Conservation (phyloP, 1,140 invertebrate species). For the Drosophila kepulauana region DNA sequence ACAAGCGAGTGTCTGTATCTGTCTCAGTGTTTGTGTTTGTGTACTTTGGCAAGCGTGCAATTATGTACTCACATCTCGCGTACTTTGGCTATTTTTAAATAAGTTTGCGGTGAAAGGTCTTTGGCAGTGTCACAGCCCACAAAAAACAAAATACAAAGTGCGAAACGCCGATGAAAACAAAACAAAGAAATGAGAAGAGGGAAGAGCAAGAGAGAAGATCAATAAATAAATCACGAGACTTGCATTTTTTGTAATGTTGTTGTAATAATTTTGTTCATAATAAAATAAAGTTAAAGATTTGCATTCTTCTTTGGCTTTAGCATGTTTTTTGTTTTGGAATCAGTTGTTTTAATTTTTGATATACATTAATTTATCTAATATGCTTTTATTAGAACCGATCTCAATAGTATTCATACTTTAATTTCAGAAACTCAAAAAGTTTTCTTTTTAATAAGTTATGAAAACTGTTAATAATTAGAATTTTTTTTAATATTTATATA, state of each 20-base stretch:
- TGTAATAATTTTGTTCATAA: background rate
- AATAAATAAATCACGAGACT: constrained; percentile 4
- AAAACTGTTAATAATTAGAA: too few relatives aligned
- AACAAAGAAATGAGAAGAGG: background rate
- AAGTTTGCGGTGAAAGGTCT: constrained; percentile 47
- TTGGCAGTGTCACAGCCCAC: constrained; percentile 41
- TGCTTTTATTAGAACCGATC: too few relatives aligned
- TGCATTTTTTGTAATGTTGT: too few relatives aligned
- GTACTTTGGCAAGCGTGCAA: constrained; percentile 50
- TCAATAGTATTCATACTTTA: too few relatives aligned
- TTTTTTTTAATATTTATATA: too few relatives aligned
- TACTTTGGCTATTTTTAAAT: constrained; percentile 44
- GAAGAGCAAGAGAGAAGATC: constrained; percentile 3
- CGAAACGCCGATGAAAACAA: constrained; percentile 14
- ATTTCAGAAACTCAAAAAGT: too few relatives aligned
- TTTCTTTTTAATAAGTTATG: too few relatives aligned
- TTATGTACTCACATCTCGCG: constrained; percentile 35
- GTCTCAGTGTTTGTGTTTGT: constrained; percentile 13
- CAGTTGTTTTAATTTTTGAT: too few relatives aligned
- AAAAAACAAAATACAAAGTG: constrained; percentile 7
- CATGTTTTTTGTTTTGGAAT: too few relatives aligned
- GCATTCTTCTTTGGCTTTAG: too few relatives aligned
- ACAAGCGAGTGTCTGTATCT: constrained; percentile 2
- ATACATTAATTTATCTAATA: too few relatives aligned
- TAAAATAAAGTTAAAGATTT: too few relatives aligned